Evolutionary conservation across 2,888 invertebrate genomes (phyloP).

Genomic region (Onthophagus sagittarius): DNA sequence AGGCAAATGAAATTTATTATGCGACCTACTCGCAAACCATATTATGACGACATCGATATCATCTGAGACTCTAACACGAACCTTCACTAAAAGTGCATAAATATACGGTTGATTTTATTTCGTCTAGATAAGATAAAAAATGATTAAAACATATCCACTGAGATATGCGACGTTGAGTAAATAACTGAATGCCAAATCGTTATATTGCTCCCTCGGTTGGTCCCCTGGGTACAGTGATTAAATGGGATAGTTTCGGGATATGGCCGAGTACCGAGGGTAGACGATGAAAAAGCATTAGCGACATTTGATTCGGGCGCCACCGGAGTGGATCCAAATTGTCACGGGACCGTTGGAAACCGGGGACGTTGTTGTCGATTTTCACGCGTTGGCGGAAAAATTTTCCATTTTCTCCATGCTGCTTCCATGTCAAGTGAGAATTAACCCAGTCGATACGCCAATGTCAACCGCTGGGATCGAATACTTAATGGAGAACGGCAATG

Average conservation of each 20-base stretch:
- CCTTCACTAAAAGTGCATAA: too few species aligned
- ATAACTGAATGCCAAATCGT: constrained; percentile 9
- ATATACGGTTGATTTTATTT: too few species aligned
- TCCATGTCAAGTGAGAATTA: neutral
- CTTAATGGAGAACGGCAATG: neutral
- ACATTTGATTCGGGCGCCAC: neutral
- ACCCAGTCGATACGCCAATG: neutral
- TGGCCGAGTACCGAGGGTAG: neutral
- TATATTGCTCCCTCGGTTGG: neutral
- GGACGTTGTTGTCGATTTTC: neutral
- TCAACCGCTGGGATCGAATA: neutral
- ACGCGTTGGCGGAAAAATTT: neutral
- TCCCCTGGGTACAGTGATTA: constrained; percentile 10
- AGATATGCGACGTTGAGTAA: neutral
- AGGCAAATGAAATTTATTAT: neutral
- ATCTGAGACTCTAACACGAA: neutral
- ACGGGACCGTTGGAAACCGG: neutral
- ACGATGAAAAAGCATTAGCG: neutral
- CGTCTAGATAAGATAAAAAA: too few species aligned
- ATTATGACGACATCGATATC: neutral
- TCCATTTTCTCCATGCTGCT: neutral
- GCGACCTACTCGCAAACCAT: neutral
- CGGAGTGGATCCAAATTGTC: neutral
- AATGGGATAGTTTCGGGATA: constrained; percentile 17
- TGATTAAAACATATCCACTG: neutral